These are phyloP conservation scores for Sciurus vulgaris DNA, from an alignment of 2,797 vertebrate species.

Conservation along the genomic window DNA sequence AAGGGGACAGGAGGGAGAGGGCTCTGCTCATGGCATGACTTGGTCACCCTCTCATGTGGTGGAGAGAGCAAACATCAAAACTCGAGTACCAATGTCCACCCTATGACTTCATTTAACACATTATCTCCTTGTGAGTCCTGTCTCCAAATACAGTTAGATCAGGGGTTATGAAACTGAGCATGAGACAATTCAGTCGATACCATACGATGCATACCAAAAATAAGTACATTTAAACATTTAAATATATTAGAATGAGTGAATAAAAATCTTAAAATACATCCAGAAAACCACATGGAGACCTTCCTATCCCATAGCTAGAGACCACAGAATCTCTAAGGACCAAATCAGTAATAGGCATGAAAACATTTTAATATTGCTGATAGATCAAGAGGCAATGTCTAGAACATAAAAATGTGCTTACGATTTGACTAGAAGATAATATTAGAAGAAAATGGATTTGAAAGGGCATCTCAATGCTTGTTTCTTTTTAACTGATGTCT, in stretches of 20 bases:
- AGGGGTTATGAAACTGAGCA: not conserved
- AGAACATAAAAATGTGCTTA: not conserved
- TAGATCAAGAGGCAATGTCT: not conserved
- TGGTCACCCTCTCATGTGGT: not conserved
- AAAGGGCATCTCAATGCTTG: not conserved
- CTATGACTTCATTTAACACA: not conserved
- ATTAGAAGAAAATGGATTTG: not conserved
- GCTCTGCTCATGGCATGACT: not conserved
- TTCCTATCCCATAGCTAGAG: not conserved
- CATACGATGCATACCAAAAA: not conserved
- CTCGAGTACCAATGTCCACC: not conserved
- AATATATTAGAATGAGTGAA: not conserved
- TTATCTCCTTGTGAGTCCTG: not conserved
- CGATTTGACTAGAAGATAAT: not conserved
- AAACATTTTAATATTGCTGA: not conserved
- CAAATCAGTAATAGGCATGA: conserved; percentile 2
- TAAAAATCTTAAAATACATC: not conserved
- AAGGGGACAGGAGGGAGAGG: not conserved
- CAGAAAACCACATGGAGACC: not conserved
- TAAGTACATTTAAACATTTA: not conserved
- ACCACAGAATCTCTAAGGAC: not conserved
- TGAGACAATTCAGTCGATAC: not conserved
- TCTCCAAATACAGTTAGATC: not conserved
- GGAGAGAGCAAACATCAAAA: not conserved
- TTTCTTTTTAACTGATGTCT: not conserved